Percentiles rank a stretch among this genome's conserved stretches.
phyloP scores from a whole-genome alignment of 35 echinoderm and acorn worm species.

The Hemicentrotus pulcherrimus region DNA sequence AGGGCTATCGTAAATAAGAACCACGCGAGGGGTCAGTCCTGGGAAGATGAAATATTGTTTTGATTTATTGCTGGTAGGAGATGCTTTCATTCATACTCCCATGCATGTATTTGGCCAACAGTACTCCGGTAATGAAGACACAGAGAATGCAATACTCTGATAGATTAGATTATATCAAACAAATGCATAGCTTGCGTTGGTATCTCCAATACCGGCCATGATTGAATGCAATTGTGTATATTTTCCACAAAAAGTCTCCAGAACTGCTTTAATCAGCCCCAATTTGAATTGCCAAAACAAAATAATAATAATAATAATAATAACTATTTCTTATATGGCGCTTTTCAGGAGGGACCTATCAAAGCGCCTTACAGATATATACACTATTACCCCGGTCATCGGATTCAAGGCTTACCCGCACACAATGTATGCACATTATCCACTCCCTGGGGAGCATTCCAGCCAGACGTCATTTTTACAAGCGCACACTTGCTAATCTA shows the following conservation, averaged over 20 bases:
- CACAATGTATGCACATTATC: too few relatives aligned
- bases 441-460: too few relatives aligned
- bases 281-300: too few relatives aligned
- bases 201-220: not conserved
- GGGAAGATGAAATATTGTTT: slow-evolving; percentile 31
- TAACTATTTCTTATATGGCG: too few relatives aligned
- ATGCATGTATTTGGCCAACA: not conserved
- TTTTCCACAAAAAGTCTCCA: not conserved
- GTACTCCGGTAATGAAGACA: not conserved
- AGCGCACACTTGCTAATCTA: too few relatives aligned
- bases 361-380: too few relatives aligned
- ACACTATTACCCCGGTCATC: too few relatives aligned
- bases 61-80: not conserved
- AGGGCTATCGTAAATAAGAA: slow-evolving; percentile 17
- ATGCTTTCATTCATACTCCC: not conserved
- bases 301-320: too few relatives aligned
- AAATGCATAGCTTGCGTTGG: not conserved
- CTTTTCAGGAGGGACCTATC: too few relatives aligned
- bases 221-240: not conserved
- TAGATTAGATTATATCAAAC: slow-evolving; percentile 1
- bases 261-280: not conserved
- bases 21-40: not conserved
- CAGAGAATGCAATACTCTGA: not conserved
- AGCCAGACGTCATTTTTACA: too few relatives aligned
- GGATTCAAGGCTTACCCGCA: too few relatives aligned